phyloP scores from a whole-genome alignment of 2,888 invertebrate genomes.

The Drosophila peninsularis region DNA sequence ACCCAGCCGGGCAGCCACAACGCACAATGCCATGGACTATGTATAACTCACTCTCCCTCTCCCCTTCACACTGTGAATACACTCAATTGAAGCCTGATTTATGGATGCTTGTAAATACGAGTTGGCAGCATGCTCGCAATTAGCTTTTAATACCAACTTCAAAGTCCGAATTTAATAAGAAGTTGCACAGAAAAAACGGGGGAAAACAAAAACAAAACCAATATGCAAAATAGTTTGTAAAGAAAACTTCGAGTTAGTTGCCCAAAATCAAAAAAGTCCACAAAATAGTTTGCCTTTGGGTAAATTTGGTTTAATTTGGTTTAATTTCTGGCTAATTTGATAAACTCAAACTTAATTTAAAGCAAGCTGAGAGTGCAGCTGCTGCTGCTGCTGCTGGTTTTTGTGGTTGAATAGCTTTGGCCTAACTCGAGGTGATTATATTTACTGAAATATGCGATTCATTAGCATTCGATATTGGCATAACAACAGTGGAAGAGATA shows the following conservation, averaged over 20 bases:
- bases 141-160: constrained; percentile 21
- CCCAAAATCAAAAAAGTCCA: constrained; percentile 9
- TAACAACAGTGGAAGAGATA: not conserved
- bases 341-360: constrained; percentile 20
- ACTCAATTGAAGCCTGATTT: constrained; percentile 26
- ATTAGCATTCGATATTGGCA: constrained; percentile 1
- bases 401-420: not conserved
- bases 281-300: constrained; percentile 27
- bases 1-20: constrained; percentile 9
- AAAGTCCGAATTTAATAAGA: constrained; percentile 15
- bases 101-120: constrained; percentile 12
- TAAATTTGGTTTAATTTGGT: constrained; percentile 7
- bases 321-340: constrained; percentile 13
- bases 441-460: not conserved
- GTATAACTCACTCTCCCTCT: not conserved
- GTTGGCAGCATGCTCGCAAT: constrained; percentile 33
- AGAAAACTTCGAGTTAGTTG: constrained; percentile 11
- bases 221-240: constrained; percentile 31
- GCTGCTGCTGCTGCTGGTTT: not conserved
- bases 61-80: not conserved
- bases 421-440: not conserved
- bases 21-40: constrained; percentile 30
- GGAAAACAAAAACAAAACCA: constrained; percentile 17
- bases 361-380: no score
- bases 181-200: not conserved